Base-by-base conservation (phyloP, 1,140 invertebrate genomes). In the Aporrectodea caliginosa region DNA sequence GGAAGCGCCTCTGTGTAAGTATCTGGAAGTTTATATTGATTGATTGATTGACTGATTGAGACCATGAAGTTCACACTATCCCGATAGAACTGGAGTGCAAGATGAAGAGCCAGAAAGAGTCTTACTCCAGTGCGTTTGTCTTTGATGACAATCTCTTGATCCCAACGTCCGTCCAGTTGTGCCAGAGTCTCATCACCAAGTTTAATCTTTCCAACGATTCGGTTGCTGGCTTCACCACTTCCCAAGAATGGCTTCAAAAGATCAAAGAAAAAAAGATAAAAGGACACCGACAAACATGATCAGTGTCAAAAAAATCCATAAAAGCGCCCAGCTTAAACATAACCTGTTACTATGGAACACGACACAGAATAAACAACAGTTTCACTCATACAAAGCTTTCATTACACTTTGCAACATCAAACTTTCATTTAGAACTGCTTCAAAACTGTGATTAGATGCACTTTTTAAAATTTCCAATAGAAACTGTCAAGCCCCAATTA, bases 81-180 rank as follows among this genome's bases (percentile, higher is more conserved):
- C n/a, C n/a, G n/a, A n/a, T n/a, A n/a, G n/a, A n/a, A n/a, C n/a
- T n/a, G n/a, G n/a, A n/a, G n/a, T n/a, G n/a, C n/a, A n/a, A n/a
- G n/a, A n/a, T n/a, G n/a, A n/a, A n/a, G n/a, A n/a, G 43, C 43
- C 43, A 58, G 43, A 58, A 58, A 58, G 6, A 12, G 43, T 12
- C 87, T 86, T 88, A 92, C 92, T 79, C 90, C 92, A 22, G 91
- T 93, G 83, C 91, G 89, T 84, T 93, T 92, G 84, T 97, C 94
- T 84, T 93, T 93, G 80, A 96, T 92, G 81, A 90, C 91, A 78
- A 97, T 94, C 84, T 92, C 91, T 75, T 93, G 92, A 89, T 98
- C 96, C 96, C 96, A 98, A 85, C 96, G 94, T 0, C 96, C 96
- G 16, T 93, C 93, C 32, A 98, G 89, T 0, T 91, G 92, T 6